Evolutionary conservation across 2,797 vertebrate genomes (phyloP).

Genomic region (Squalus acanthias): DNA sequence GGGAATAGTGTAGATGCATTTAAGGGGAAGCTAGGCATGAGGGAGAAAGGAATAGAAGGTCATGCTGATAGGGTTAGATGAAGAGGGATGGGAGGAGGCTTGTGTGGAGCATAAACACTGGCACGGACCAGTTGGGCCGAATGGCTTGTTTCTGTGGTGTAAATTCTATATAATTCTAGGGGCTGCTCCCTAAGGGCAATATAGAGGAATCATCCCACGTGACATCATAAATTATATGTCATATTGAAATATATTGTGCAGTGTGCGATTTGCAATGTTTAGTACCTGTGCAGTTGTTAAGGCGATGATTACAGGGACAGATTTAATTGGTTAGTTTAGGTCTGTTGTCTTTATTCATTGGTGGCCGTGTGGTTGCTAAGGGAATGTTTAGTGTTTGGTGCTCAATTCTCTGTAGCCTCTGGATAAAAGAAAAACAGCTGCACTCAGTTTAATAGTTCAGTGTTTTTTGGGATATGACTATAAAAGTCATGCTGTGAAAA

Average conservation of each 20-base stretch:
- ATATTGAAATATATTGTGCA: neutral
- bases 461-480: neutral
- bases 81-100: neutral
- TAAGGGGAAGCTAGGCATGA: neutral
- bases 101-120: neutral
- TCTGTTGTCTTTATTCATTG: constrained; percentile 12
- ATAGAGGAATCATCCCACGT: neutral
- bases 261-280: neutral
- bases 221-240: no score
- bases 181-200: neutral
- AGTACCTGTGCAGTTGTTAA: constrained; percentile 1
- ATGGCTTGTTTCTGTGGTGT: neutral
- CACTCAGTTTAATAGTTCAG: constrained; percentile 22
- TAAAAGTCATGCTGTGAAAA: constrained; percentile 25
- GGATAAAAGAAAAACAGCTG: constrained; percentile 11
- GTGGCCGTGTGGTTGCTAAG: constrained; percentile 17
- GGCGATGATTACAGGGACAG: neutral
- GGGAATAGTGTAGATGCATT: neutral
- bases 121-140: neutral
- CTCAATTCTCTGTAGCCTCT: constrained; percentile 25
- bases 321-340: neutral
- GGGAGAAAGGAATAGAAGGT: neutral
- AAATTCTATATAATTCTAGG: neutral
- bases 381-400: constrained; percentile 24
- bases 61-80: neutral